These are phyloP conservation scores for Tipula unca DNA, from an alignment of 2,888 invertebrate genomes.

Conservation along the genomic window DNA sequence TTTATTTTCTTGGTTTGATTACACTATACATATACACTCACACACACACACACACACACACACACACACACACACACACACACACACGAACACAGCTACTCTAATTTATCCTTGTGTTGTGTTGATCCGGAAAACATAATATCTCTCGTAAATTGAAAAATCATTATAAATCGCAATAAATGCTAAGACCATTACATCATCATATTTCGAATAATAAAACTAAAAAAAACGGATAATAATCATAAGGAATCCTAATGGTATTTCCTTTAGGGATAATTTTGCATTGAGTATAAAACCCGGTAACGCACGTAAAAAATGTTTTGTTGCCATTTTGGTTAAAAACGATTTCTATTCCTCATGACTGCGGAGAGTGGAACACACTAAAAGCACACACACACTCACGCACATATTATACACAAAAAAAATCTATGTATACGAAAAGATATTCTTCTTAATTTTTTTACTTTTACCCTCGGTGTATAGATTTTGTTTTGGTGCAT, in stretches of 20 bases:
- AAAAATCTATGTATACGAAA: not conserved
- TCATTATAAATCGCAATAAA: slow-evolving; percentile 8
- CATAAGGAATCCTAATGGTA: not conserved
- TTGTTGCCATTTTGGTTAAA: not conserved
- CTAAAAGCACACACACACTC: too few species aligned
- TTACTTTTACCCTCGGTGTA: not conserved
- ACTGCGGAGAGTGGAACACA: not conserved
- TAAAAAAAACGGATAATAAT: not conserved
- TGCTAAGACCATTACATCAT: slow-evolving; percentile 8
- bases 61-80: too few species aligned
- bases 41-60: too few species aligned
- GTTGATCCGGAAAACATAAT: slow-evolving; percentile 2
- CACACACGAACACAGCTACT: not conserved
- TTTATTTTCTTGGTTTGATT: not conserved
- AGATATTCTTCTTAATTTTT: not conserved
- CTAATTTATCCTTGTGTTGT: not conserved
- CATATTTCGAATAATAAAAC: not conserved
- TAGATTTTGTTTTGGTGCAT: not conserved
- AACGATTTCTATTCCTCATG: not conserved
- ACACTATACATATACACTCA: not conserved
- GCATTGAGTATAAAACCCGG: not conserved
- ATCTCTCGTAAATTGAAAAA: not conserved
- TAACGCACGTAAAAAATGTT: not conserved
- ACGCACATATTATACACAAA: too few species aligned
- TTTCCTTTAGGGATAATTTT: not conserved